These are phyloP conservation scores for Rhizoglyphus robini DNA, from an alignment of 1,140 invertebrate genomes.

Conservation along the genomic window DNA sequence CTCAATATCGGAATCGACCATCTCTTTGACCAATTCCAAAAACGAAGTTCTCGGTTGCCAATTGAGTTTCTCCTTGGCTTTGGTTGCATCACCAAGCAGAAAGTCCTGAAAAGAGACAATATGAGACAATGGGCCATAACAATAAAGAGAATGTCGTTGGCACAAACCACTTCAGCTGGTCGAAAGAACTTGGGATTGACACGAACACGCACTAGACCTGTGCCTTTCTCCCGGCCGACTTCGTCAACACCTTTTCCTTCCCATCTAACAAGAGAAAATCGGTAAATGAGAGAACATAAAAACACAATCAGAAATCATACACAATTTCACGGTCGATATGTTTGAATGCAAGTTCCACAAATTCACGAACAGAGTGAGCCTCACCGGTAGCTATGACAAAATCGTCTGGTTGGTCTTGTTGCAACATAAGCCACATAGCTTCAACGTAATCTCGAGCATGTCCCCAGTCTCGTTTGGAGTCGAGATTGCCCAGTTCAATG, in stretches of 20 bases:
- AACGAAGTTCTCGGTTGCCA: constrained; percentile 79
- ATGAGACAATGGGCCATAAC: constrained; percentile 15
- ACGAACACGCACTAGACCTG: constrained; percentile 63
- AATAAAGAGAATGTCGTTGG: background rate
- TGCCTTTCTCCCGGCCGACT: constrained; percentile 67
- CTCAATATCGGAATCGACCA: constrained; percentile 83
- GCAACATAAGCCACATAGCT: constrained; percentile 99
- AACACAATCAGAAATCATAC: constrained; percentile 31
- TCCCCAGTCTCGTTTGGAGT: constrained; percentile 95
- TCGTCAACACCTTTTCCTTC: constrained; percentile 69
- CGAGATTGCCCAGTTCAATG: constrained; percentile 86
- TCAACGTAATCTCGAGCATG: constrained; percentile 98
- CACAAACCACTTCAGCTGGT: constrained; percentile 92
- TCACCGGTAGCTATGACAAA: constrained; percentile 95
- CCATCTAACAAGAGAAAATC: constrained; percentile 46
- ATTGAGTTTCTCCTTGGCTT: constrained; percentile 67
- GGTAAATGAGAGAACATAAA: background rate
- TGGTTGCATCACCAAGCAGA: constrained; percentile 73
- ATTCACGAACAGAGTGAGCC: constrained; percentile 86
- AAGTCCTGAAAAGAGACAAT: constrained; percentile 50
- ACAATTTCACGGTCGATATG: constrained; percentile 46
- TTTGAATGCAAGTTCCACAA: constrained; percentile 80
- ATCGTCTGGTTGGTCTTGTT: constrained; percentile 79
- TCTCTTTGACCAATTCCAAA: constrained; percentile 77
- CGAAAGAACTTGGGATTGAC: constrained; percentile 91